Conservation (phyloP, 2,113 vertebrate genomes). For the Plecotus auritus region DNA sequence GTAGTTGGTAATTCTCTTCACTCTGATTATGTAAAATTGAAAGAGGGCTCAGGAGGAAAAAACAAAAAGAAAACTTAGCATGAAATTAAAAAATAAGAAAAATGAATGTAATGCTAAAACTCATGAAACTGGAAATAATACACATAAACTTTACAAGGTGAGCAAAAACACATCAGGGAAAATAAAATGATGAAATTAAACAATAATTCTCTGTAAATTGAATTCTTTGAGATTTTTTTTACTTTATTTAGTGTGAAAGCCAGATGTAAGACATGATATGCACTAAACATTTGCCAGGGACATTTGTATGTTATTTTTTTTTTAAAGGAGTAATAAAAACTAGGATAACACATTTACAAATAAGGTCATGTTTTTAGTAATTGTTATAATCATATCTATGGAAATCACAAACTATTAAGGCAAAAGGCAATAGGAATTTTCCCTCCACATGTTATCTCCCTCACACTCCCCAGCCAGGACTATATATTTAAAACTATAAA, state of each 20-base stretch:
- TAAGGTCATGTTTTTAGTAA: background rate
- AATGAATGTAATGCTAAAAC: conserved; percentile 10
- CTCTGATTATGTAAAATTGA: conserved; percentile 12
- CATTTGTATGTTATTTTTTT: background rate
- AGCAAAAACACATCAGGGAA: background rate
- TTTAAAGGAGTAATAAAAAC: background rate
- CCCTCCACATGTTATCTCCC: background rate
- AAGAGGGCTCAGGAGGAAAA: background rate
- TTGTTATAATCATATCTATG: background rate
- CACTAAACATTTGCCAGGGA: background rate
- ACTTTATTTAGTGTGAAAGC: conserved; percentile 33
- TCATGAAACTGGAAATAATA: conserved; percentile 31
- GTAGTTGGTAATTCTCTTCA: background rate
- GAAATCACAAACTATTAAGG: background rate
- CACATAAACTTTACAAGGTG: conserved; percentile 11
- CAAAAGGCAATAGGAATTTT: background rate
- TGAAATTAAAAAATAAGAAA: conserved; percentile 25
- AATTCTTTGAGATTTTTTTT: background rate
- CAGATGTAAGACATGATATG: conserved; percentile 28
- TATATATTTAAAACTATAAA: background rate
- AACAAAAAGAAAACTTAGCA: background rate
- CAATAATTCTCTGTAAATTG: conserved; percentile 17
- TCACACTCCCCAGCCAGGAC: fast-evolving
- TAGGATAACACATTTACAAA: background rate
- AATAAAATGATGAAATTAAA: conserved; percentile 44